These are phyloP conservation scores for Acheta domesticus DNA, from an alignment of 2,888 invertebrate species.

Conservation along the genomic window DNA sequence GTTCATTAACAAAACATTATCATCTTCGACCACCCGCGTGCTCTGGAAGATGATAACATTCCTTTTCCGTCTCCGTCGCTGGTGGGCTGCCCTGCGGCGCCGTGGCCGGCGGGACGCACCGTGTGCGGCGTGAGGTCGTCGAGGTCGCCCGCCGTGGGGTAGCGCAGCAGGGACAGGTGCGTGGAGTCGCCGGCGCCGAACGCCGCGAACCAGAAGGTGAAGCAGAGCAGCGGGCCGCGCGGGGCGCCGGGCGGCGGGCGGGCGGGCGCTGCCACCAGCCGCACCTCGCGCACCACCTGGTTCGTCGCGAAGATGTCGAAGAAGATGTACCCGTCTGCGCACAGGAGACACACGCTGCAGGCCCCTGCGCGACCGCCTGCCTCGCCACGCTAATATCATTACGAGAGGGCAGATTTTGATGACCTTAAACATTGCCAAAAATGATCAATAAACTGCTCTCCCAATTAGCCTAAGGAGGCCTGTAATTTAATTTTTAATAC, in stretches of 20 bases:
- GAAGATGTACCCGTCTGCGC: conserved; percentile 47
- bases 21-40: too few relatives aligned
- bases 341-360: too few relatives aligned
- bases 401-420: too few relatives aligned
- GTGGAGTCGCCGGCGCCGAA: conserved; percentile 46
- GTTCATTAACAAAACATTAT: too few relatives aligned
- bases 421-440: too few relatives aligned
- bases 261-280: conserved; percentile 41
- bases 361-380: too few relatives aligned
- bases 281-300: conserved; percentile 40
- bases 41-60: too few relatives aligned
- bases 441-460: too few relatives aligned
- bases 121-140: not conserved
- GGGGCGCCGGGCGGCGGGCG: conserved; percentile 21
- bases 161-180: conserved; percentile 26
- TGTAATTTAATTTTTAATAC: too few relatives aligned
- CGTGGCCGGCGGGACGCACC: conserved; percentile 34
- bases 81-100: conserved; percentile 40
- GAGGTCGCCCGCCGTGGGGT: not conserved
- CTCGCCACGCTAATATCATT: too few relatives aligned
- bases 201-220: conserved; percentile 48
- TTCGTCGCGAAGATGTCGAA: conserved; percentile 48
- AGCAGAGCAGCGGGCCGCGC: conserved; percentile 41
- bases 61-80: too few relatives aligned
- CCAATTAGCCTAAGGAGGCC: too few relatives aligned